Evolutionary conservation across 1,140 invertebrate genomes (phyloP), one percentile per base, ranked within the genome.

Genomic region (Aphis gossypii): DNA sequence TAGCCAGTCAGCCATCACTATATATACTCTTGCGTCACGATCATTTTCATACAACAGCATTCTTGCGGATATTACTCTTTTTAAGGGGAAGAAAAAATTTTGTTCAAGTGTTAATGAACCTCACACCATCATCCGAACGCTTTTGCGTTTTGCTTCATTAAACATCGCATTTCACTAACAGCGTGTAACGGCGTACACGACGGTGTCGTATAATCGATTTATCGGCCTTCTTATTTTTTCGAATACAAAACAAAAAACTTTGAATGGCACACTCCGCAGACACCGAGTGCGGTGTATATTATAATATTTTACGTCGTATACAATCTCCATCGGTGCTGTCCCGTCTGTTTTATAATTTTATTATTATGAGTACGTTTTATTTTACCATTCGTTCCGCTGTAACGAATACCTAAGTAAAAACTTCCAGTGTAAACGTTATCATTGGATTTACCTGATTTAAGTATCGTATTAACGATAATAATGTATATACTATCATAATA

Each of bases 141-240:
- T 38, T 92, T 83, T 7, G 21, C 92, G 82, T 84, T 84, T 86
- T 56, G 92, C 76, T 84, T 84, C 92, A 93, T 93, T 93, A 86
- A 93, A 93, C 92, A 86, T 83, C 48, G 82, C 35, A n/a, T 68
- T 60, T 90, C 38, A 76, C 60, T n/a, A 90, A 60, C 8, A n/a
- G 41, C 88, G 35, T 41, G 51, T 41, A 88, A 41, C 35, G 88
- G 20, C 51, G 23, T 48, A 87, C 30, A 51, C 25, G 48, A 9
- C 14, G 25, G 89, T 44, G 89, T n/a, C 25, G 89, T 20, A 68
- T 44, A 90, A 68, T 90, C 56, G 89, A 90, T 90, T 68, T 68
- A 68, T 90, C 86, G 46, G 86, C 18, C 4, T 46, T 30, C 3
- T 88, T n/a, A 46, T 35, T 48, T 88, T 88, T 25, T 51, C 82